Conservation (phyloP, 2,797 vertebrate genomes). For the Hapalemur alaotrensis region DNA sequence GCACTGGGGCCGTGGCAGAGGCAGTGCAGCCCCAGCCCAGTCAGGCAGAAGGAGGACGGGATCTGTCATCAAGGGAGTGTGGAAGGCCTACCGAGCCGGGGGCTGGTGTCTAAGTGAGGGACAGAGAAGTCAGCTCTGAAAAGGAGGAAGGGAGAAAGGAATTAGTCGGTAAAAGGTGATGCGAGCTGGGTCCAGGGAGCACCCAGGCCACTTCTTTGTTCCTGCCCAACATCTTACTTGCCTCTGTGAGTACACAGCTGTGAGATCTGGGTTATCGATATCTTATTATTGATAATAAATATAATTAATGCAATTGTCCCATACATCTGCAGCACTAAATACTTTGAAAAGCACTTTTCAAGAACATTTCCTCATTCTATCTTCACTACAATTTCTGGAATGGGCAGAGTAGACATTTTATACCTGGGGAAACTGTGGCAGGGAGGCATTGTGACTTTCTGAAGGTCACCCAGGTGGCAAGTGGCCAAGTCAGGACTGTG, state of each 20-base stretch:
- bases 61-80: not conserved
- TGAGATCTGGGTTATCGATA: not conserved
- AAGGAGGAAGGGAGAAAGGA: not conserved
- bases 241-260: not conserved
- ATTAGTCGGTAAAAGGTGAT: not conserved
- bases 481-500: not conserved
- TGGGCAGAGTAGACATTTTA: not conserved
- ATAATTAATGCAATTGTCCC: not conserved
- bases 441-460: not conserved
- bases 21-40: not conserved
- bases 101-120: not conserved
- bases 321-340: not conserved
- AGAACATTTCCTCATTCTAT: not conserved
- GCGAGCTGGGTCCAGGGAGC: not conserved
- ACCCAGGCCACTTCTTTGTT: not conserved
- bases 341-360: not conserved
- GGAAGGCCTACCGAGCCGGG: not conserved
- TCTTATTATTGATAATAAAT: not conserved
- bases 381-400: not conserved
- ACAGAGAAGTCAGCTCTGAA: not conserved
- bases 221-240: not conserved
- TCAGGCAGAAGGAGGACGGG: not conserved
- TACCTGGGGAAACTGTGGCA: not conserved
- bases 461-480: not conserved
- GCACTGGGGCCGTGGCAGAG: not conserved